Conservation (phyloP, 2,797 vertebrate species). For the Nyctibius grandis region DNA sequence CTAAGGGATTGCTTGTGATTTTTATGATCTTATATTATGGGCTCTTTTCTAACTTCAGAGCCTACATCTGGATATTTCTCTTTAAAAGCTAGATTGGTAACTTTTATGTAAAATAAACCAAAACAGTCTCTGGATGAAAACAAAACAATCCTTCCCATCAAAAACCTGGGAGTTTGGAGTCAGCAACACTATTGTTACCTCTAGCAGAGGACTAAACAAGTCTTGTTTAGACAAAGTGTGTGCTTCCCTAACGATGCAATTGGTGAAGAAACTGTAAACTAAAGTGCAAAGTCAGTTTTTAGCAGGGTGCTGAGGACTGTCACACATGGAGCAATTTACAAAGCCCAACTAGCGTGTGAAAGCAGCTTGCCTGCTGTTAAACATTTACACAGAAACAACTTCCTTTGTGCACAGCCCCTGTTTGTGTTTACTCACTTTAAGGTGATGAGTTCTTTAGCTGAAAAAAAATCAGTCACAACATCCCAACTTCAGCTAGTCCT, state of each 20-base stretch:
- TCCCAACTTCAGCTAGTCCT: background rate
- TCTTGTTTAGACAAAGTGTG: background rate
- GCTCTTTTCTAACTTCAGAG: background rate
- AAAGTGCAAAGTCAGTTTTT: background rate
- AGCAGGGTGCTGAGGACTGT: background rate
- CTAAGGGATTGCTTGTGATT: background rate
- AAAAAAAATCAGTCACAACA: background rate
- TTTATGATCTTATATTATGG: background rate
- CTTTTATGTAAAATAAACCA: background rate
- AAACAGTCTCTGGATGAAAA: background rate
- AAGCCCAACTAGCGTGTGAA: background rate
- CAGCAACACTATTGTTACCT: background rate
- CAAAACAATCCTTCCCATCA: background rate
- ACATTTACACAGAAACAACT: background rate
- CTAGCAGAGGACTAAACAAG: background rate
- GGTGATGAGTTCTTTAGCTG: background rate
- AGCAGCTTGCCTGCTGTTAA: background rate
- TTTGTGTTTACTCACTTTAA: background rate
- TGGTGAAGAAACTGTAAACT: background rate
- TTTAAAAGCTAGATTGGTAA: background rate
- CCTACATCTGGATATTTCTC: background rate
- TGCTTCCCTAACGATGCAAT: background rate
- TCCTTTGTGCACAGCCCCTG: background rate
- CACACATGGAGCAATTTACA: background rate
- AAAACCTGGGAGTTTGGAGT: background rate